Conservation (phyloP, 2,888 invertebrate species). For the Homarus gammarus region DNA sequence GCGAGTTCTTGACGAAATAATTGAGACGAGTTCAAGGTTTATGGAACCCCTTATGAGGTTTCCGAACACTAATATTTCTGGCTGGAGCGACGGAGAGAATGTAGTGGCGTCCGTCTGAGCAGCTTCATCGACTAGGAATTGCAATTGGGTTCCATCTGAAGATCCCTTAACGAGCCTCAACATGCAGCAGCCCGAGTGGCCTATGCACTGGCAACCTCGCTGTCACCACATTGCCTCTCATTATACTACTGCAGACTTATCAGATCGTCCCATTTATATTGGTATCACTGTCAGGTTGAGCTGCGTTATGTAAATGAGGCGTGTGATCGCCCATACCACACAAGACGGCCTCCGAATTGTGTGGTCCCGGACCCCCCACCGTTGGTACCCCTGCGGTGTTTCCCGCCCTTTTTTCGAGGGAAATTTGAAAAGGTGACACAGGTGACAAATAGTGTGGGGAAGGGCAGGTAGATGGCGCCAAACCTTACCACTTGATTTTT, state of each 20-base stretch:
- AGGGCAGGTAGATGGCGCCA: slow-evolving; percentile 29
- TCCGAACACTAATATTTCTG: neutral
- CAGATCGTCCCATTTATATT: slow-evolving; percentile 51
- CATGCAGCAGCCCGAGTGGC: neutral
- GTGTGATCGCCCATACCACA: slow-evolving; percentile 58
- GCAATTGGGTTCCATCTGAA: no score
- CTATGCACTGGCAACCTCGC: slow-evolving; percentile 29
- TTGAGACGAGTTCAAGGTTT: slow-evolving; percentile 18
- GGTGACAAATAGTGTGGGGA: slow-evolving; percentile 41
- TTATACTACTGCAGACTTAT: slow-evolving; percentile 51
- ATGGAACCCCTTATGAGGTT: neutral
- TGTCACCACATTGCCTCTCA: slow-evolving; percentile 47
- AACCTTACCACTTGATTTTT: neutral
- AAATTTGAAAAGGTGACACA: slow-evolving; percentile 49
- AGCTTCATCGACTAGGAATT: no score
- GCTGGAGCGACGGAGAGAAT: neutral
- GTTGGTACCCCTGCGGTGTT: slow-evolving; percentile 20
- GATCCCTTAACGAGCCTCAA: neutral
- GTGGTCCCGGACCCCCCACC: slow-evolving; percentile 32
- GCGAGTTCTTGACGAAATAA: slow-evolving; percentile 13
- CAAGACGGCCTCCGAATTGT: slow-evolving; percentile 45
- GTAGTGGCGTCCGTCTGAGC: neutral
- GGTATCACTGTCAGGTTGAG: slow-evolving; percentile 54
- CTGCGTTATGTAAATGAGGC: slow-evolving; percentile 53
- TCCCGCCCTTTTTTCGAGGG: slow-evolving; percentile 17